These are phyloP conservation scores for Dinothrombium tinctorium DNA, from an alignment of 1,140 invertebrate species.

Conservation along the genomic window DNA sequence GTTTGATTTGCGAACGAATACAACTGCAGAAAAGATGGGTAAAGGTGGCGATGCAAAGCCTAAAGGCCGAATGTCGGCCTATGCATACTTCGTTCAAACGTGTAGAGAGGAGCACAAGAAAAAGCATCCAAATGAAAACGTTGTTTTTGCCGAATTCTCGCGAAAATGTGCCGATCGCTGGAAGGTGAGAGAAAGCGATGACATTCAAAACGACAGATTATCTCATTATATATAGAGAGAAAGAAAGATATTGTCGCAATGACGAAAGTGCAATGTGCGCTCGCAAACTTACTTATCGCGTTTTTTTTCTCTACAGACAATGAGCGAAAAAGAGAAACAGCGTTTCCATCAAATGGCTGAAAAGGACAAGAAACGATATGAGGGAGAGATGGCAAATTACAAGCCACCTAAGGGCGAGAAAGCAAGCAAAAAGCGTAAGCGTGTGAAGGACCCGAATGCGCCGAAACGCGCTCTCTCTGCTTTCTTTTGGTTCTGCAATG, in stretches of 20 bases:
- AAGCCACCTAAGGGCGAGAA: conserved; percentile 66
- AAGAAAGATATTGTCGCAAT: too few relatives aligned
- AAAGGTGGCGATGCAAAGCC: conserved; percentile 37
- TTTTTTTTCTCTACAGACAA: conserved; percentile 38
- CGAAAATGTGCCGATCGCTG: conserved; percentile 96
- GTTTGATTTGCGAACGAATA: too few relatives aligned
- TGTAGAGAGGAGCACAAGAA: conserved; percentile 97
- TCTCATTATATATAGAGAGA: conserved; percentile 11
- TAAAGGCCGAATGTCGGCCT: conserved; percentile 90
- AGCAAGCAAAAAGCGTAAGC: conserved; percentile 66
- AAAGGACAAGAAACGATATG: conserved; percentile 86
- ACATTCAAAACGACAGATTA: not conserved
- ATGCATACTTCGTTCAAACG: conserved; percentile 97
- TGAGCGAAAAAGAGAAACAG: conserved; percentile 95
- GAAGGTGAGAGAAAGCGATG: conserved; percentile 48
- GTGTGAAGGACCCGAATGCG: conserved; percentile 90
- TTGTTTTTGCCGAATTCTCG: conserved; percentile 96
- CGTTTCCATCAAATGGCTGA: conserved; percentile 97
- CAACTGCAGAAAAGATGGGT: too few relatives aligned
- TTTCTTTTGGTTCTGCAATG: conserved; percentile 98
- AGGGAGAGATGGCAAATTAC: conserved; percentile 85
- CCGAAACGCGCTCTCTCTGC: conserved; percentile 95
- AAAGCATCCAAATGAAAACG: conserved; percentile 93
- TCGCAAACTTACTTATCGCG: not conserved
- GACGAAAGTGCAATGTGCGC: not conserved